Evolutionary conservation across 2,113 vertebrate genomes (phyloP).

Genomic region (Cynocephalus volans): DNA sequence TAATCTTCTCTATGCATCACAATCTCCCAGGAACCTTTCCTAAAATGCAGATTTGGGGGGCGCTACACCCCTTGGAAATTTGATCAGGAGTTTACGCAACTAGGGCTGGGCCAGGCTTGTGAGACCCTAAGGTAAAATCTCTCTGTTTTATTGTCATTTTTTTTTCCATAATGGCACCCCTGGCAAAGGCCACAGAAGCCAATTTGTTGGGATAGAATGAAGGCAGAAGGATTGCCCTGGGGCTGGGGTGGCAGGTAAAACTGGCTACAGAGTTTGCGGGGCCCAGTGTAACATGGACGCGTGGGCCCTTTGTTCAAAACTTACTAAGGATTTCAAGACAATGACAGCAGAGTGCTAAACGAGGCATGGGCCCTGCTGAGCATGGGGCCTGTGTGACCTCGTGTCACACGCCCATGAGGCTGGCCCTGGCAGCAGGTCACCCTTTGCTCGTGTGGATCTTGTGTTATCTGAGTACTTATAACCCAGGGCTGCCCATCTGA

Average conservation of each 20-base stretch:
- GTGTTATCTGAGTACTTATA: neutral
- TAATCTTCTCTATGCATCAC: neutral
- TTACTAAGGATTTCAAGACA: neutral
- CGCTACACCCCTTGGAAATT: neutral
- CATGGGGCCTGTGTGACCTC: neutral
- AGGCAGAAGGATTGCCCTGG: neutral
- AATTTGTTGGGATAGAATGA: neutral
- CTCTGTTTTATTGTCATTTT: neutral
- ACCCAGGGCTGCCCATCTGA: neutral
- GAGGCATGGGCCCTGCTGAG: neutral
- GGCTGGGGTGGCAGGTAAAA: neutral
- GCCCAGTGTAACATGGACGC: neutral
- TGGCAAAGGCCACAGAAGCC: neutral
- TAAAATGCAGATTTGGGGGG: neutral
- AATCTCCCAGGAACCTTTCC: neutral
- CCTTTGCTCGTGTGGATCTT: neutral
- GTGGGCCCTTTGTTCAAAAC: neutral
- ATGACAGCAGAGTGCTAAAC: neutral
- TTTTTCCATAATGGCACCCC: neutral
- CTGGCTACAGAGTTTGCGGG: neutral
- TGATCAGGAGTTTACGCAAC: neutral
- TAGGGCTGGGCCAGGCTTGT: neutral
- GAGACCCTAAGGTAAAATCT: neutral
- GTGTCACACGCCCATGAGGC: neutral
- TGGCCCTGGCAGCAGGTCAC: neutral